These are phyloP conservation scores for Coluber constrictor DNA, from an alignment of 2,797 vertebrate species.

Conservation along the genomic window DNA sequence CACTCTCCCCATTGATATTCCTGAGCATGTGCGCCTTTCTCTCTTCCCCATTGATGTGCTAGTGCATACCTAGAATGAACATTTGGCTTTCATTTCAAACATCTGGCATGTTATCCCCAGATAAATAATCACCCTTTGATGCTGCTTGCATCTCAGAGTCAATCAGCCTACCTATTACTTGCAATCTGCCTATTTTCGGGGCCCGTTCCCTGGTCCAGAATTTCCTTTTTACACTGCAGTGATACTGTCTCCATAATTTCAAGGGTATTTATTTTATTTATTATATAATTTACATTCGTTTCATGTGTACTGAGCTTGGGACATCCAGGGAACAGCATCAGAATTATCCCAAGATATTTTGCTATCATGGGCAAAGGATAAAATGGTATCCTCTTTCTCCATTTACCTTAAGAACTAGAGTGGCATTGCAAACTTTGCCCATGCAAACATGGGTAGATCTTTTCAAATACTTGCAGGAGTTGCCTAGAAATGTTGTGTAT, in stretches of 20 bases:
- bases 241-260: not conserved
- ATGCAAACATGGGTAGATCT: not conserved
- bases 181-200: conserved; percentile 3
- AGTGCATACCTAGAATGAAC: conserved; percentile 21
- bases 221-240: conserved; percentile 16
- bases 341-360: not conserved
- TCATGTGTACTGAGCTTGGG: not conserved
- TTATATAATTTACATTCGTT: not conserved
- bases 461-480: not conserved
- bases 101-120: conserved; percentile 26
- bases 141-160: conserved; percentile 17
- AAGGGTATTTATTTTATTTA: not conserved
- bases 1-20: not conserved
- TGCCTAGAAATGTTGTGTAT: not conserved
- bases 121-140: conserved; percentile 26
- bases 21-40: not conserved
- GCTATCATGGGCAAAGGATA: not conserved
- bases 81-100: conserved; percentile 30
- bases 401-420: not conserved
- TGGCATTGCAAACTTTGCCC: not conserved
- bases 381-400: not conserved
- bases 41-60: not conserved
- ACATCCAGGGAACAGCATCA: not conserved
- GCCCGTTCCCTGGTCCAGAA: not conserved
- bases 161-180: conserved; percentile 26